phyloP scores from a whole-genome alignment of 1,140 invertebrate species.

The Drosophila murphyi region DNA sequence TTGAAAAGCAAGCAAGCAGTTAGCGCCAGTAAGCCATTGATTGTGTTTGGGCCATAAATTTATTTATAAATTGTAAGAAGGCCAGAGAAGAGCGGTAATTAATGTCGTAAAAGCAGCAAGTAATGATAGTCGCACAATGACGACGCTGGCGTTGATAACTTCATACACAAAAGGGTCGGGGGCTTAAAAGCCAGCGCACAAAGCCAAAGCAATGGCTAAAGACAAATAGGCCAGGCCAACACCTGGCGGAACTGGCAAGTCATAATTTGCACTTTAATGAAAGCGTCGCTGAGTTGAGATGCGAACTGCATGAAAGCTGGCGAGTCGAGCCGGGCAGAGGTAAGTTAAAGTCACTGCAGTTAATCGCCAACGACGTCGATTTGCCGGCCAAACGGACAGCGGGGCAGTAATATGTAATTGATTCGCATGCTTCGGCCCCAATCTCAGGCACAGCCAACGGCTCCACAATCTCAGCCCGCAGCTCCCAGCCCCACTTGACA shows the following conservation, averaged over 20 bases:
- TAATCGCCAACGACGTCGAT: slow-evolving; percentile 70
- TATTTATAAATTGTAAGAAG: slow-evolving; percentile 55
- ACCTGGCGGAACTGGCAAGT: slow-evolving; percentile 81
- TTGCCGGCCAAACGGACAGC: slow-evolving; percentile 18
- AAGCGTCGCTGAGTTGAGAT: slow-evolving; percentile 54
- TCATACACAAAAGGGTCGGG: slow-evolving; percentile 69
- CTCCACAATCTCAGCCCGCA: slow-evolving; percentile 7
- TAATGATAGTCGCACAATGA: slow-evolving; percentile 31
- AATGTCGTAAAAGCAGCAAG: slow-evolving; percentile 59
- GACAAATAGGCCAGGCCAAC: slow-evolving; percentile 81
- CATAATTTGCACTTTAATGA: slow-evolving; percentile 83
- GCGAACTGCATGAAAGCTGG: not conserved
- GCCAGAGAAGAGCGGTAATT: slow-evolving; percentile 57
- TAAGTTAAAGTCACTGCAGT: slow-evolving; percentile 81
- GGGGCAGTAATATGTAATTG: slow-evolving; percentile 71
- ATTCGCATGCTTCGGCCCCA: slow-evolving; percentile 63
- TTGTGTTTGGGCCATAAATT: slow-evolving; percentile 20
- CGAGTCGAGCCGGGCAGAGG: slow-evolving; percentile 51
- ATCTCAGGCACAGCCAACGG: not conserved
- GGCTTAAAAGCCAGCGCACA: slow-evolving; percentile 6
- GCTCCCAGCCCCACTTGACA: slow-evolving; percentile 44
- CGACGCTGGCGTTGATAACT: slow-evolving; percentile 72
- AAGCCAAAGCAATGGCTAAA: slow-evolving; percentile 40
- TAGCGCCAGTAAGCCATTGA: slow-evolving; percentile 18
- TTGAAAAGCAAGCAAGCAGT: slow-evolving; percentile 1